Conservation (phyloP, 2,113 vertebrate species). For the Zosterops borbonicus region DNA sequence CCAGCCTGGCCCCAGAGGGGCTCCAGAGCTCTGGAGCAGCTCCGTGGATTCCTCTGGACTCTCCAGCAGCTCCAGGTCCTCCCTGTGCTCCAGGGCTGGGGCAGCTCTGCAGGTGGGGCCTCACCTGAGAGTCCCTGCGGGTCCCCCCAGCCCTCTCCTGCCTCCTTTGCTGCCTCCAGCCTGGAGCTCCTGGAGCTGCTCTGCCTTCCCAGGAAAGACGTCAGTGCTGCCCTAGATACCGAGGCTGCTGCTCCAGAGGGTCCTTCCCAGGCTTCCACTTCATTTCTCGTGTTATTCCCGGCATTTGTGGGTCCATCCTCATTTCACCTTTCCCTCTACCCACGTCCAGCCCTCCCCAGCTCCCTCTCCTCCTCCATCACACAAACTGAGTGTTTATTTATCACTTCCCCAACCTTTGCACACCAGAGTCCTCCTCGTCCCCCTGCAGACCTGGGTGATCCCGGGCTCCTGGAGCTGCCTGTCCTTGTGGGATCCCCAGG, state of each 20-base stretch:
- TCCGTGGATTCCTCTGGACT: rapidly evolving
- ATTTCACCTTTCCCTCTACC: not conserved
- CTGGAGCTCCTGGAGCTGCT: not conserved
- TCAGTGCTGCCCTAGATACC: conserved; percentile 32
- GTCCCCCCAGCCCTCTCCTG: not conserved
- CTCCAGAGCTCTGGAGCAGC: not conserved
- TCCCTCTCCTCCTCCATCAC: not conserved
- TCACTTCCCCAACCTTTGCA: not conserved
- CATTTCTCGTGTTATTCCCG: not conserved
- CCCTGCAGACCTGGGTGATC: not conserved
- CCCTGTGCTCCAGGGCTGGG: not conserved
- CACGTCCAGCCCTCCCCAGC: not conserved
- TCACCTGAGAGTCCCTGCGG: not conserved
- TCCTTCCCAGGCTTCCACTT: not conserved
- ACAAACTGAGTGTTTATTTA: not conserved
- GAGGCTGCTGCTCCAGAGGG: not conserved
- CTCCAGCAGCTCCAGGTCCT: not conserved
- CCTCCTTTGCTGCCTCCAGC: not conserved
- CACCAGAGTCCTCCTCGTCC: rapidly evolving
- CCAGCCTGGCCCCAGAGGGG: not conserved
- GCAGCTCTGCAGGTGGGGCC: not conserved
- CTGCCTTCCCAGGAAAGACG: not conserved
- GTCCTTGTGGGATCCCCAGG: not conserved
- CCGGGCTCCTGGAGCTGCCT: not conserved
- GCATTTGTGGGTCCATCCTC: not conserved